These are phyloP conservation scores for cat (Felis catus) DNA, from an alignment of 2,113 vertebrate species.

Conservation along the genomic window DNA sequence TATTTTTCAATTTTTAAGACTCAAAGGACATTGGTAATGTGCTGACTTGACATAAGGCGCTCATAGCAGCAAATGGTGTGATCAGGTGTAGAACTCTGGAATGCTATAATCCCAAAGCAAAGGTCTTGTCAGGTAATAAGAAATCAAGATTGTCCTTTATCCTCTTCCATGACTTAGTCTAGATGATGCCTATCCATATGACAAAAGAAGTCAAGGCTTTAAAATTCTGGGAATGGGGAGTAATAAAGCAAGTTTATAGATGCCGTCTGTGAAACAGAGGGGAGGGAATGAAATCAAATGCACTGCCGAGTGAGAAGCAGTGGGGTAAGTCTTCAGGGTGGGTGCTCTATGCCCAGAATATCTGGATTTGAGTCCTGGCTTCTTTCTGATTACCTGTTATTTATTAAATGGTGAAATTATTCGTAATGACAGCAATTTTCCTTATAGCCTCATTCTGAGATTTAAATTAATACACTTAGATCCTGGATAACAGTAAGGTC, in stretches of 20 bases:
- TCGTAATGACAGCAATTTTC: neutral
- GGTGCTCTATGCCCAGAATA: accelerated
- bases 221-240: neutral
- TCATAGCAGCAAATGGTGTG: neutral
- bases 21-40: slow-evolving; percentile 37
- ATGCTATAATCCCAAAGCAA: neutral
- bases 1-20: slow-evolving; percentile 73
- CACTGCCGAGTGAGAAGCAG: neutral
- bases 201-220: neutral
- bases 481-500: neutral
- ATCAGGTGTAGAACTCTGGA: neutral
- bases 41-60: slow-evolving; percentile 64
- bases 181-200: neutral
- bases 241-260: slow-evolving; percentile 30
- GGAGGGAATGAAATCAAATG: neutral
- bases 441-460: neutral
- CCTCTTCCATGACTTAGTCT: neutral
- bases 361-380: neutral
- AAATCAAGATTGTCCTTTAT: slow-evolving; percentile 20
- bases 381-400: neutral
- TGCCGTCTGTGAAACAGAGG: neutral
- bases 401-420: neutral
- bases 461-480: neutral
- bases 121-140: slow-evolving; percentile 47
- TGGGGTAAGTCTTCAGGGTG: accelerated